These are phyloP conservation scores for Meandrusa payeni DNA, from an alignment of 2,888 invertebrate genomes.

Conservation along the genomic window DNA sequence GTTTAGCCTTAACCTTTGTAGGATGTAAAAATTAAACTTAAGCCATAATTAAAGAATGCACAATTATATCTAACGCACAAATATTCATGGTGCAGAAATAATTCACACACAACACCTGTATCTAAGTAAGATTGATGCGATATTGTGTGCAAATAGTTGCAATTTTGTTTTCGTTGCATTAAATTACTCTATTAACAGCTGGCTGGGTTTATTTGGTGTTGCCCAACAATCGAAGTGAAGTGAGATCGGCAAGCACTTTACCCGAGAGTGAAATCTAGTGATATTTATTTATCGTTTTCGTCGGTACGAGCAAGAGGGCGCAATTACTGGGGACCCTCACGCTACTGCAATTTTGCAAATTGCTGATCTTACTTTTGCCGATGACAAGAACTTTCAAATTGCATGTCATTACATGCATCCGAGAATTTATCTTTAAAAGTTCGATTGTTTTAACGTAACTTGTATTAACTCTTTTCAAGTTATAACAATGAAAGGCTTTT, in stretches of 20 bases:
- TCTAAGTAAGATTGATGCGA: constrained; percentile 10
- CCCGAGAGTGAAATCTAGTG: constrained; percentile 46
- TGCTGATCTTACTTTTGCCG: constrained; percentile 66
- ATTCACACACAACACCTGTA: constrained; percentile 1
- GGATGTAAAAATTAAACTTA: too few species aligned
- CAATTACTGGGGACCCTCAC: constrained; percentile 61
- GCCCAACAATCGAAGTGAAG: neutral
- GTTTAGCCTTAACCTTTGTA: too few species aligned
- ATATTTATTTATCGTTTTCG: constrained; percentile 69
- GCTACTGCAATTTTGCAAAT: constrained; percentile 73
- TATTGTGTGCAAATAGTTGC: neutral
- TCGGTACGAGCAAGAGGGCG: constrained; percentile 53
- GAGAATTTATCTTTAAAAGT: constrained; percentile 48
- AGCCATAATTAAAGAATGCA: too few species aligned
- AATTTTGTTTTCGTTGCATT: constrained; percentile 16
- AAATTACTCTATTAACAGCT: constrained; percentile 13
- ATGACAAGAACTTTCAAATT: constrained; percentile 65
- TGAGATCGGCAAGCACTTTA: constrained; percentile 23
- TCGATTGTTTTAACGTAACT: too few species aligned
- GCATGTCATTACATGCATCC: constrained; percentile 62
- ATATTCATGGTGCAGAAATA: constrained; percentile 8
- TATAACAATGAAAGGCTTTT: too few species aligned
- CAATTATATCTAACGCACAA: neutral
- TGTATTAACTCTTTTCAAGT: too few species aligned
- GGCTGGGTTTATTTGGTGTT: constrained; percentile 2